These are phyloP conservation scores for Oncorhynchus keta DNA, from an alignment of 2,113 vertebrate genomes.

Conservation along the genomic window DNA sequence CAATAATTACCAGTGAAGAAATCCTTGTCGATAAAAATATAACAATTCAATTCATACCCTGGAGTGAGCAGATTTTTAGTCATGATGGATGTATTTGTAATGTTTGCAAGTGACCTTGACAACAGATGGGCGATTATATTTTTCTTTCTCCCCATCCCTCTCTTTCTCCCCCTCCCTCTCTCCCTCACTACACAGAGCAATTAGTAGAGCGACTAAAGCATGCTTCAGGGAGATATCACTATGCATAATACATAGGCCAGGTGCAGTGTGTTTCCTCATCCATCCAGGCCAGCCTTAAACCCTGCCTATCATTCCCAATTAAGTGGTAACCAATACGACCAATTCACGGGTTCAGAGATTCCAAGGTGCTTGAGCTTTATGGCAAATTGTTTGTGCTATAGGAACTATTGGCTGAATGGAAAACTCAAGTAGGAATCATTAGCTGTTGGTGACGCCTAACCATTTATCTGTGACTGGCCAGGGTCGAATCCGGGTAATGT, in stretches of 20 bases:
- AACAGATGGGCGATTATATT: conserved; percentile 63
- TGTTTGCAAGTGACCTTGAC: conserved; percentile 66
- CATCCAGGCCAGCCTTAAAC: neutral
- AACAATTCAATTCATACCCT: conserved; percentile 63
- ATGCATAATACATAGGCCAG: conserved; percentile 34
- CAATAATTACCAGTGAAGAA: neutral
- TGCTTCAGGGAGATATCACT: conserved; percentile 30
- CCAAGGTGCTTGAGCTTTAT: neutral
- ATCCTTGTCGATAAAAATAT: conserved; percentile 32
- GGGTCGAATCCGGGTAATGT: too few relatives aligned
- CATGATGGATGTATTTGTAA: conserved; percentile 68
- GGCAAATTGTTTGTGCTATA: neutral
- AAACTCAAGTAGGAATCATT: neutral
- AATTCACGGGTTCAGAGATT: neutral
- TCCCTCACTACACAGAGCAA: conserved; percentile 35
- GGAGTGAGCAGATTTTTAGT: conserved; percentile 46
- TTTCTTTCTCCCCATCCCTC: conserved; percentile 4
- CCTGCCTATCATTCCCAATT: neutral
- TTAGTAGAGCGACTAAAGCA: conserved; percentile 33
- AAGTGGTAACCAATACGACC: neutral
- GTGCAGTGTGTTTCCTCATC: conserved; percentile 13
- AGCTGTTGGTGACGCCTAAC: too few relatives aligned
- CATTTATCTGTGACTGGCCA: too few relatives aligned
- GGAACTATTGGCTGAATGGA: neutral
- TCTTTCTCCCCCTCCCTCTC: conserved; percentile 27